Conservation (phyloP, 2,888 invertebrate genomes). For the Tenthredo livida region DNA sequence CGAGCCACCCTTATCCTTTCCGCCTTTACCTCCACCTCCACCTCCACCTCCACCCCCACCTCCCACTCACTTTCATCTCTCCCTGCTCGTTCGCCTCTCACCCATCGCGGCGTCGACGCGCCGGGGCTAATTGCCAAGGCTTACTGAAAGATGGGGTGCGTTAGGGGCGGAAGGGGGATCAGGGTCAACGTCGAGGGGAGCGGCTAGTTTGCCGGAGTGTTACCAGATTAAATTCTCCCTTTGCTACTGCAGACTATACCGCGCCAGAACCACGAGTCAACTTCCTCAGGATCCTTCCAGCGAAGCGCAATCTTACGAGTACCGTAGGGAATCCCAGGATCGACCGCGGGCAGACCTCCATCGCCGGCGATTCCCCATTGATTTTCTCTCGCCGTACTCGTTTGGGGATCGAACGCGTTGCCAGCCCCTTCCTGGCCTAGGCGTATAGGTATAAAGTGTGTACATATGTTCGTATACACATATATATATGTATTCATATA, state of each 20-base stretch:
- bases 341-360: conserved; percentile 38
- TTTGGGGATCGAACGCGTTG: conserved; percentile 29
- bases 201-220: conserved; percentile 22
- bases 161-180: neutral
- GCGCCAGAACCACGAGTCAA: conserved; percentile 12
- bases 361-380: conserved; percentile 39
- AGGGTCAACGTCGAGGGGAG: conserved; percentile 37
- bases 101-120: conserved; percentile 27
- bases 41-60: neutral
- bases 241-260: neutral
- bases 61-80: conserved; percentile 34
- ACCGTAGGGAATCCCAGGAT: conserved; percentile 33
- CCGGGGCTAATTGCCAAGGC: conserved; percentile 44
- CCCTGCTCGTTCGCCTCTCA: neutral
- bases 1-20: conserved; percentile 49
- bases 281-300: conserved; percentile 21
- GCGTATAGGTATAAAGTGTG: neutral
- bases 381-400: conserved; percentile 42
- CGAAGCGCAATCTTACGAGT: neutral
- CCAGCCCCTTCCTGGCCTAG: neutral
- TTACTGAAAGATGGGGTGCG: neutral
- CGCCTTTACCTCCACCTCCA: conserved; percentile 6
- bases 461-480: neutral
- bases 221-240: conserved; percentile 36
- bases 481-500: conserved; percentile 2